These are phyloP conservation scores for Thomomys bottae DNA, from an alignment of 2,113 vertebrate species.

Conservation along the genomic window DNA sequence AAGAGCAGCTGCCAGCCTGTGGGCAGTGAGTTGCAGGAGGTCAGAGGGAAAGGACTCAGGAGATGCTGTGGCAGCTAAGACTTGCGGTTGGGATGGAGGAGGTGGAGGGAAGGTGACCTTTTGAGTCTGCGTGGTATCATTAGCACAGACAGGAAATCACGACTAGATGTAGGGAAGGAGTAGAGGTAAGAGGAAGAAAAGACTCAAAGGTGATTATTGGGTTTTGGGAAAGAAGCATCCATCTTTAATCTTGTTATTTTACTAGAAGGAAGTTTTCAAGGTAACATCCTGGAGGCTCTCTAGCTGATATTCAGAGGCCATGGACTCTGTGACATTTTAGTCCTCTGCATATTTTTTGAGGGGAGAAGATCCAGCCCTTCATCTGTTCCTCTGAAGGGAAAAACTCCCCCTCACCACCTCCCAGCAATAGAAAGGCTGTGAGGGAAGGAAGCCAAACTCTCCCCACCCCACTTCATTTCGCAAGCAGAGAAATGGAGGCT, in stretches of 20 bases:
- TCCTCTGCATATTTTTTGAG: neutral
- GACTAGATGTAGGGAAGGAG: neutral
- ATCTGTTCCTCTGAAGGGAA: conserved; percentile 29
- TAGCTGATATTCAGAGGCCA: neutral
- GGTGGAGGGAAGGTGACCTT: too few relatives aligned
- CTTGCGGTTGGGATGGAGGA: neutral
- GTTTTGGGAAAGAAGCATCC: conserved; percentile 25
- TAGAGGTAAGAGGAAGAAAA: neutral
- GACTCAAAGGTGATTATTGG: neutral
- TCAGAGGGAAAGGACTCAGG: neutral
- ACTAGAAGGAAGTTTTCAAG: neutral
- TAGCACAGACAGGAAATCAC: neutral
- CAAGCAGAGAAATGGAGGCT: neutral
- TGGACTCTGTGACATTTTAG: neutral
- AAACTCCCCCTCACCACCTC: neutral
- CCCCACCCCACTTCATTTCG: neutral
- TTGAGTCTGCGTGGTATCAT: neutral
- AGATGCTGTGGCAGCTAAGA: neutral
- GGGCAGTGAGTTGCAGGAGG: neutral
- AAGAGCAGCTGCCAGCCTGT: neutral
- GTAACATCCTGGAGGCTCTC: neutral
- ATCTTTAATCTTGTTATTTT: neutral
- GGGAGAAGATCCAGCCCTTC: conserved; percentile 3
- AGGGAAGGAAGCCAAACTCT: neutral
- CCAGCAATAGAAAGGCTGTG: conserved; percentile 5